phyloP scores from a whole-genome alignment of 2,888 invertebrate genomes.

The Reticulitermes lucifugus region DNA sequence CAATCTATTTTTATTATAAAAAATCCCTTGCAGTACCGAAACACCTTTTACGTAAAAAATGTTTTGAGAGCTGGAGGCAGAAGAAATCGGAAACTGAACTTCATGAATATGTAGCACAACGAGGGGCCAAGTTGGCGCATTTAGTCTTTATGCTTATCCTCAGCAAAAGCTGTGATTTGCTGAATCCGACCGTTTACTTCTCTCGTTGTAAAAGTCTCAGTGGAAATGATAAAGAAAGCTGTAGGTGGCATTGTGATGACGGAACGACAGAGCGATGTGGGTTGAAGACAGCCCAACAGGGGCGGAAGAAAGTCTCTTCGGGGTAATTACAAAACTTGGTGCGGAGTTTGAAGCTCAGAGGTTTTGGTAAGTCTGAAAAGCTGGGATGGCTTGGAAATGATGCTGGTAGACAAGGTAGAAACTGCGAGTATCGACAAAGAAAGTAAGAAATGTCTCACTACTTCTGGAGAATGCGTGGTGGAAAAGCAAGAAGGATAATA shows the following conservation, averaged over 20 bases:
- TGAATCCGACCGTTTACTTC: slow-evolving; percentile 5
- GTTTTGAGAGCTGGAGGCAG: too few relatives aligned
- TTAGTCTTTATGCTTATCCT: background rate
- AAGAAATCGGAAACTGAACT: too few relatives aligned
- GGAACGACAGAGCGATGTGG: background rate
- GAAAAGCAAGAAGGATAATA: background rate
- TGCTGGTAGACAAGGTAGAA: slow-evolving; percentile 8
- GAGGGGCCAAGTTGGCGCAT: background rate
- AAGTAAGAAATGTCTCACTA: slow-evolving; percentile 9
- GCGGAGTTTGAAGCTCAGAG: slow-evolving; percentile 23
- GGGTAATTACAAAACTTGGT: slow-evolving; percentile 40
- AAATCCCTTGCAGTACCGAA: too few relatives aligned
- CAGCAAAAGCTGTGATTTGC: background rate
- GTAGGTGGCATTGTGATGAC: slow-evolving; percentile 11
- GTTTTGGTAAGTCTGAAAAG: background rate
- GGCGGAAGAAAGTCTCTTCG: slow-evolving; percentile 21
- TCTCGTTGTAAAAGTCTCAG: slow-evolving; percentile 13
- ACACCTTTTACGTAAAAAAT: too few relatives aligned
- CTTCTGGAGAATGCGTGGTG: background rate
- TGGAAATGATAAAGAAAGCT: slow-evolving; percentile 20
- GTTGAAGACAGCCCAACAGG: background rate
- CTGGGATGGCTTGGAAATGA: slow-evolving; percentile 5
- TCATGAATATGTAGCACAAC: background rate
- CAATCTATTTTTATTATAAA: too few relatives aligned
- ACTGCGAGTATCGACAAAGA: background rate